These are phyloP conservation scores for Acleris cristana DNA, from an alignment of 2,888 invertebrate genomes.

Conservation along the genomic window DNA sequence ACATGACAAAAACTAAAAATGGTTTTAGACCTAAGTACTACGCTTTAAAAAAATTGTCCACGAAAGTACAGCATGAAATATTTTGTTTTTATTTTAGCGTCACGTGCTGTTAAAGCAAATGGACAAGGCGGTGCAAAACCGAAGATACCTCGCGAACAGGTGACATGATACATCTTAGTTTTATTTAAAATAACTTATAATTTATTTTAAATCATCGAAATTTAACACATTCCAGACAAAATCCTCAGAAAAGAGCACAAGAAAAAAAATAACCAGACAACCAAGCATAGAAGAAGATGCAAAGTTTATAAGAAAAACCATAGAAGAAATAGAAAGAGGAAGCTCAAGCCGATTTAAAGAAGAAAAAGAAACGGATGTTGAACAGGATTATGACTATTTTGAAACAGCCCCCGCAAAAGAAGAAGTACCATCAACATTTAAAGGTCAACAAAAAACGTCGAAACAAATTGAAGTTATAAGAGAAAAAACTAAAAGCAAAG, in stretches of 20 bases:
- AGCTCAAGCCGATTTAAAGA: conserved; percentile 66
- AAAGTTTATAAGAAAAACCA: conserved; percentile 74
- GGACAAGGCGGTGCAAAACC: conserved; percentile 56
- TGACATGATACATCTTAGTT: conserved; percentile 49
- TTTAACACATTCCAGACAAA: conserved; percentile 51
- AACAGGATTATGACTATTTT: conserved; percentile 37
- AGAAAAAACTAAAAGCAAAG: conserved; percentile 51
- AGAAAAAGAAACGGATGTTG: conserved; percentile 45
- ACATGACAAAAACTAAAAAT: too few relatives aligned
- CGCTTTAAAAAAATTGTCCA: too few relatives aligned
- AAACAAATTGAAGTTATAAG: conserved; percentile 49
- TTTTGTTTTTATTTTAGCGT: conserved; percentile 62
- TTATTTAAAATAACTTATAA: conserved; percentile 37
- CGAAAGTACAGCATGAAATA: conserved; percentile 32
- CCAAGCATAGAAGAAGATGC: conserved; percentile 79
- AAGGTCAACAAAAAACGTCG: conserved; percentile 49
- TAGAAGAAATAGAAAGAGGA: conserved; percentile 77
- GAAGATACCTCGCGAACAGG: conserved; percentile 68
- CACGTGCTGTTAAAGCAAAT: conserved; percentile 55
- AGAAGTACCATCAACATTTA: conserved; percentile 54
- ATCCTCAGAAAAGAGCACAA: conserved; percentile 56
- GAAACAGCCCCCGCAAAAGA: conserved; percentile 45
- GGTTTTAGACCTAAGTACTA: too few relatives aligned
- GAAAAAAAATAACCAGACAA: conserved; percentile 64
- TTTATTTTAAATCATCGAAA: conserved; percentile 33